Conservation (phyloP, 2,113 vertebrate species). For the Xiphorhynchus elegans region DNA sequence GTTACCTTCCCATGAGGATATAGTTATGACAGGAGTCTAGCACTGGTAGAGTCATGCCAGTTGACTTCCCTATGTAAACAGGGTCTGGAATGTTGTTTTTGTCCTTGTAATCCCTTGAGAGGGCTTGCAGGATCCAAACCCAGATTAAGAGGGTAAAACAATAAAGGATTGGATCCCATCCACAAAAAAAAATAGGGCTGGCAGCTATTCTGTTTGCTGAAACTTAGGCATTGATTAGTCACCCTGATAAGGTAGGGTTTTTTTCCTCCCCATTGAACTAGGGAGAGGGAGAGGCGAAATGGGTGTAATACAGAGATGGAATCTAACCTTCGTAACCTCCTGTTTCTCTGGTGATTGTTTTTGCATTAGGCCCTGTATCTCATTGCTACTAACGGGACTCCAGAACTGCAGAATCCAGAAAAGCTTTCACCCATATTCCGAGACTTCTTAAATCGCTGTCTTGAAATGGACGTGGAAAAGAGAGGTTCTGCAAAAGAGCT, state of each 20-base stretch:
- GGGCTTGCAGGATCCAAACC: slow-evolving; percentile 24
- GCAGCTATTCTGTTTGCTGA: slow-evolving; percentile 10
- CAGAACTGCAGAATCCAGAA: slow-evolving; percentile 95
- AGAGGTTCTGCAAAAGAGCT: slow-evolving; percentile 94
- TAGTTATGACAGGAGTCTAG: not conserved
- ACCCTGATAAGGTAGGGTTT: not conserved
- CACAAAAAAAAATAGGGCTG: not conserved
- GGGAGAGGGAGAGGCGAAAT: not conserved
- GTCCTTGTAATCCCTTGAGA: slow-evolving; percentile 34
- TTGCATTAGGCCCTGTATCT: slow-evolving; percentile 91
- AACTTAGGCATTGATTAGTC: not conserved
- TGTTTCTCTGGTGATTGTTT: not conserved
- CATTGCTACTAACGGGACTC: slow-evolving; percentile 96
- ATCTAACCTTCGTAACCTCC: not conserved
- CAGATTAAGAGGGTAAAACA: slow-evolving; percentile 43
- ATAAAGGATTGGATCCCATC: slow-evolving; percentile 47
- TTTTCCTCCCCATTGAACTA: not conserved
- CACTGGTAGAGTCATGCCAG: slow-evolving; percentile 17
- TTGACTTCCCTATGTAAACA: slow-evolving; percentile 43
- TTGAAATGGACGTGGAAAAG: slow-evolving; percentile 98
- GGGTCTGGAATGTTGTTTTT: slow-evolving; percentile 53
- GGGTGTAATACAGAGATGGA: not conserved
- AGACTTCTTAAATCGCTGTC: slow-evolving; percentile 93
- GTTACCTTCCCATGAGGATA: not conserved
- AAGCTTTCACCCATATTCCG: slow-evolving; percentile 89